Conservation (phyloP, 1,140 invertebrate genomes). For the Penaeus japonicus region DNA sequence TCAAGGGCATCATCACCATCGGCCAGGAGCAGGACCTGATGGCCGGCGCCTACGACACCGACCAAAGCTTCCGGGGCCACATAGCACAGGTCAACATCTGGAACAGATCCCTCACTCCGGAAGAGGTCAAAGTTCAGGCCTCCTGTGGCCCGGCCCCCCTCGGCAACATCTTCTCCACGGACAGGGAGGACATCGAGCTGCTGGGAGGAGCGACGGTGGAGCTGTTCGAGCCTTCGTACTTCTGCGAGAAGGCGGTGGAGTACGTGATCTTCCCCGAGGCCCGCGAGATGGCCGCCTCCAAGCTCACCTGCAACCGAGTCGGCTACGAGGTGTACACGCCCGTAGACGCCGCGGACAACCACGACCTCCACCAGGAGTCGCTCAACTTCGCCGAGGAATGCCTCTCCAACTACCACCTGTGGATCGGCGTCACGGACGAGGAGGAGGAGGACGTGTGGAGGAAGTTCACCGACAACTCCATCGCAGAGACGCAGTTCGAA, state of each 20-base stretch:
- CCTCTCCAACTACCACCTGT: neutral
- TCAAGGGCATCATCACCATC: slow-evolving; percentile 8
- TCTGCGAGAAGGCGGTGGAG: neutral
- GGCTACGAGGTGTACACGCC: slow-evolving; percentile 17
- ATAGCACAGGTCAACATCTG: slow-evolving; percentile 35
- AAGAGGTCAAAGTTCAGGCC: slow-evolving; percentile 3
- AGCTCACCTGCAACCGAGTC: neutral
- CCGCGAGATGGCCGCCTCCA: neutral
- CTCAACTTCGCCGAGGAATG: slow-evolving; percentile 1
- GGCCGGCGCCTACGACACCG: neutral
- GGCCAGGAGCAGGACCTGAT: slow-evolving; percentile 26
- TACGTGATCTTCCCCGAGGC: slow-evolving; percentile 23
- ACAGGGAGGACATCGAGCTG: slow-evolving; percentile 19
- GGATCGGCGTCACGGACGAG: slow-evolving; percentile 23
- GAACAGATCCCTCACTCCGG: slow-evolving; percentile 7
- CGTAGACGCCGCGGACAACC: neutral
- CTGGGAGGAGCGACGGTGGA: neutral
- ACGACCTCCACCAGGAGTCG: neutral
- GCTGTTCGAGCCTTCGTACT: neutral
- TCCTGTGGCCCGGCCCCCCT: neutral
- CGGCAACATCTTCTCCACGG: slow-evolving; percentile 32
- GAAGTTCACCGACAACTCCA: slow-evolving; percentile 11
- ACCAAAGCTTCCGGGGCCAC: slow-evolving; percentile 13
- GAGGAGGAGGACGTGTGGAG: slow-evolving; percentile 25
- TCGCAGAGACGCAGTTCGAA: neutral